Conservation (phyloP, 1,140 invertebrate species). For the Aphidius ervi region DNA sequence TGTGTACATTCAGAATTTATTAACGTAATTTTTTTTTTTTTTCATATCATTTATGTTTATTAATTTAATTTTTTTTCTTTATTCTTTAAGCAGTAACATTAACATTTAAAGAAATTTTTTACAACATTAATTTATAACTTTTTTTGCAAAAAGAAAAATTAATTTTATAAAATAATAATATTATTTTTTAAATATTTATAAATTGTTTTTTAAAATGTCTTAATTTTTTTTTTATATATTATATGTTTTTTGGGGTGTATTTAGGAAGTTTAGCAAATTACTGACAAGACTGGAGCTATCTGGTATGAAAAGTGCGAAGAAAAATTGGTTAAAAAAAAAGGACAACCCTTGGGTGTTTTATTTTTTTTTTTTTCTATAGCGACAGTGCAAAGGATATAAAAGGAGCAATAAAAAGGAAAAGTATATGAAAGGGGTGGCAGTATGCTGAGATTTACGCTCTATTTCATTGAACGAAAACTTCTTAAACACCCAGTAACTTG, state of each 20-base stretch:
- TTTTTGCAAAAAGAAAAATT: no score
- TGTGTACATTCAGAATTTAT: no score
- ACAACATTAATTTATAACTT: no score
- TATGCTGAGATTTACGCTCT: conserved; percentile 9
- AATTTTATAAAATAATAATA: no score
- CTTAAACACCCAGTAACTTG: conserved; percentile 5
- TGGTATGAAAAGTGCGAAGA: conserved; percentile 11
- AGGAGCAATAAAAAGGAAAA: no score
- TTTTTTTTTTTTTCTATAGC: conserved; percentile 1
- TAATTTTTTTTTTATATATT: conserved; percentile 2
- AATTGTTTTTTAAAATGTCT: not conserved
- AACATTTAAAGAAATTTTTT: no score
- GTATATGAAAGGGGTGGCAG: no score
- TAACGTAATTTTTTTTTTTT: no score
- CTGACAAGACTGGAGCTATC: conserved; percentile 5
- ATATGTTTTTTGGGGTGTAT: not conserved
- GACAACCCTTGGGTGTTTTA: not conserved
- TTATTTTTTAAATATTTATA: no score
- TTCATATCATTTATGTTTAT: no score
- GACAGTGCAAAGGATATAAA: not conserved
- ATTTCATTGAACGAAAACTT: conserved; percentile 15
- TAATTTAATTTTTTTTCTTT: no score
- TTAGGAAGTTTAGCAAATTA: conserved; percentile 12
- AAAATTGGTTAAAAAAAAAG: not conserved
- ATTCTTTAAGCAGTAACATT: no score